These are phyloP conservation scores for Papilio elwesi DNA, from an alignment of 2,888 invertebrate species.

Conservation along the genomic window DNA sequence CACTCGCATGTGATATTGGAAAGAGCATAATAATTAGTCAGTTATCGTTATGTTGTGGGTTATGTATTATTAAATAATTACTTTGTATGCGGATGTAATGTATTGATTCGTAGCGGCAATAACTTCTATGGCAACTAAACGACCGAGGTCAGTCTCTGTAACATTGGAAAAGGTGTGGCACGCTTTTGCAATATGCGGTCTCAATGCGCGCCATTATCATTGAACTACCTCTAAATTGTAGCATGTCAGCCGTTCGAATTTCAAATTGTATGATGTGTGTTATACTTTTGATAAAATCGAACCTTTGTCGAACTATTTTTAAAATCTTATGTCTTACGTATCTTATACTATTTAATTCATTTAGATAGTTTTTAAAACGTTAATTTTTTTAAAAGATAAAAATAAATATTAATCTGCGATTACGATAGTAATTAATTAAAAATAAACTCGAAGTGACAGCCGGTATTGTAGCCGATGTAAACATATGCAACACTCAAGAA, in stretches of 20 bases:
- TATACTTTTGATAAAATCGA: background rate
- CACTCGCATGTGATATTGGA: background rate
- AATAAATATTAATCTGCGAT: too few relatives aligned
- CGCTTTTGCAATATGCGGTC: constrained; percentile 34
- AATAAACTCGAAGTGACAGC: too few relatives aligned
- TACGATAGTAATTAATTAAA: too few relatives aligned
- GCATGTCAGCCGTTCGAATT: constrained; percentile 35
- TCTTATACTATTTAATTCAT: too few relatives aligned
- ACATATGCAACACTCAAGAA: too few relatives aligned
- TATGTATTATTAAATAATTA: constrained; percentile 10
- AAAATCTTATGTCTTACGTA: too few relatives aligned
- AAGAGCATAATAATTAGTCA: background rate
- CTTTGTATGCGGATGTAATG: constrained; percentile 26
- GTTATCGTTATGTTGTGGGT: background rate
- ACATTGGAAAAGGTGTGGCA: constrained; percentile 46
- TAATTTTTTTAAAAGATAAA: too few relatives aligned
- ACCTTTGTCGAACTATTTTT: too few relatives aligned
- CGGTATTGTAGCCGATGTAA: too few relatives aligned
- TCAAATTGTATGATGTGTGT: constrained; percentile 31
- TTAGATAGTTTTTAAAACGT: too few relatives aligned
- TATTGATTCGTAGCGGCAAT: constrained; percentile 22
- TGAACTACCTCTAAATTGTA: constrained; percentile 6
- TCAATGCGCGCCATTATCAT: constrained; percentile 28
- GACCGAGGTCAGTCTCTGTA: constrained; percentile 44
- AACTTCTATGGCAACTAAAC: constrained; percentile 23